Percentiles rank a stretch among this genome's conserved stretches.
Conservation (phyloP, 2,888 invertebrate genomes). For the Habroteleia sp. region DNA sequence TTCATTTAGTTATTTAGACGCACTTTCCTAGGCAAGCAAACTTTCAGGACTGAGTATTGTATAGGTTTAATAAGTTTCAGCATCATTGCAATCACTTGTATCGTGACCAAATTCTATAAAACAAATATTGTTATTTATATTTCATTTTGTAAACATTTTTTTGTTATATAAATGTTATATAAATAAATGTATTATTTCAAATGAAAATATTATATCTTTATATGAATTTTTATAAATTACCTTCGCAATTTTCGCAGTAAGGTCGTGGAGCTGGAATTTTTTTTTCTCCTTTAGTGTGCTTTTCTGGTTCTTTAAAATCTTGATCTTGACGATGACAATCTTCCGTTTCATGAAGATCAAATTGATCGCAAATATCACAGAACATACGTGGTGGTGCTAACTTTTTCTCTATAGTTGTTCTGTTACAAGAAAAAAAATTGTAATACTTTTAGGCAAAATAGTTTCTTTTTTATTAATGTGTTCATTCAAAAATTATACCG, state of each 20-base stretch:
- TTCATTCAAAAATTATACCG: conserved; percentile 77
- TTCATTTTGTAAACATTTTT: too few species aligned
- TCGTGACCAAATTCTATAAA: conserved; percentile 92
- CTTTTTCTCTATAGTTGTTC: conserved; percentile 74
- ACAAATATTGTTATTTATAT: too few species aligned
- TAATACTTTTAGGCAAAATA: too few species aligned
- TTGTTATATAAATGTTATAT: too few species aligned
- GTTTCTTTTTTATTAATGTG: too few species aligned
- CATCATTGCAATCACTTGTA: conserved; percentile 92
- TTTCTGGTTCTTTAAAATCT: conserved; percentile 82
- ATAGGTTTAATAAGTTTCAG: conserved; percentile 87
- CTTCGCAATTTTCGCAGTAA: conserved; percentile 97
- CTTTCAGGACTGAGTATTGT: conserved; percentile 41
- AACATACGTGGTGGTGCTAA: conserved; percentile 90
- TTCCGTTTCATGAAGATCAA: conserved; percentile 98
- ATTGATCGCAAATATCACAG: conserved; percentile 98
- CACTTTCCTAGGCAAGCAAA: conserved; percentile 53
- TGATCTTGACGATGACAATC: conserved; percentile 94
- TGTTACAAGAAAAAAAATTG: conserved; percentile 1
- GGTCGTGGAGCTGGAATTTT: conserved; percentile 83
- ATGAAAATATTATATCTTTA: too few species aligned
- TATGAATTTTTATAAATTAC: conserved; percentile 81
- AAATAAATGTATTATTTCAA: too few species aligned
- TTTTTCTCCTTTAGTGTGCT: conserved; percentile 75
- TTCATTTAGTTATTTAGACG: conserved; percentile 39